Evolutionary conservation across 2,113 vertebrate genomes (phyloP), one percentile per base, ranked within the genome.

Genomic region (Pluvianellus socialis): DNA sequence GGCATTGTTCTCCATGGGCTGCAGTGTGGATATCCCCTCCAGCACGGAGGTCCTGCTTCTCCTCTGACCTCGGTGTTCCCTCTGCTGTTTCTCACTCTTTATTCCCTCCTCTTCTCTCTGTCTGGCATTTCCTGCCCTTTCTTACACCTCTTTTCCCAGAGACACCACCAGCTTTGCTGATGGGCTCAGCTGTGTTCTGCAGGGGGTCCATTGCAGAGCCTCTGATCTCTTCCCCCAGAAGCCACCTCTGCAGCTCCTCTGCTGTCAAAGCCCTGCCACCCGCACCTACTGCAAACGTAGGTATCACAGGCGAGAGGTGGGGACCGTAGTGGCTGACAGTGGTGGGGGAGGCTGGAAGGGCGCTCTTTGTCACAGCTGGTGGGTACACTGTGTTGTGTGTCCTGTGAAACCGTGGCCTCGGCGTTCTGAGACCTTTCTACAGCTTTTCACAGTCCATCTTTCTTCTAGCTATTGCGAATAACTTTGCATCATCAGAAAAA

Each of bases 351-450:
- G 27, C 45, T 91, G 30, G 67, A 40, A 32, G 53, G 52, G n/a
- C 49, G 12, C 30, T 72, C 0, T 53, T 1, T 6, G n/a, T 50
- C 38, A 12, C 27, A 75, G 12, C 22, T 27, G 23, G 5, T 45
- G 21, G 13, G 38, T 32, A 5, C 3, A 3, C 0, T 1, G 10
- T 7, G 1, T 21, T 49, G 2, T 7, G 2, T 49, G 30, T 45
- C 40, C 53, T 59, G 27, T 62, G 44, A 77, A 88, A 50, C 28
- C 24, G 9, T 56, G 49, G n/a, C 30, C 15, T 83, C 0, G 0
- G 5, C 72, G 26, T 74, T 77, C 59, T 59, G 59, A 65, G 49
- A 40, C 45, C 16, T 59, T 68, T 55, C 26, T 44, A 28, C 35
- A 66, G 12, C 52, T 71, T 27, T 68, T 62, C 47, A 58, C 17